Conservation (phyloP, 2,888 invertebrate genomes). For the Drosophila buzzatii region DNA sequence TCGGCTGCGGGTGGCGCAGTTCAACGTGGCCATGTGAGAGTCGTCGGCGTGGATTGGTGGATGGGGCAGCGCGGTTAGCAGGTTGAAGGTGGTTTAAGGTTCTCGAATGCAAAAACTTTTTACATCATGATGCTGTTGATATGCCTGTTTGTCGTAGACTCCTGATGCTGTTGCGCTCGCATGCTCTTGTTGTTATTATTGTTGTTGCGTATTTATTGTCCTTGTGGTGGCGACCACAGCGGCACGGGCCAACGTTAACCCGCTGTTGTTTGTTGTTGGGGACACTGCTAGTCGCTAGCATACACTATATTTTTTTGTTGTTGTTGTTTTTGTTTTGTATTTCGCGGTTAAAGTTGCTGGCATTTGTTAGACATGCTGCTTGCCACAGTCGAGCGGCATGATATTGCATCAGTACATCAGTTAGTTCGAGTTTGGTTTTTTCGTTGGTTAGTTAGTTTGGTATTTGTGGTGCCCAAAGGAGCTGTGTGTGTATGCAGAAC, state of each 20-base stretch:
- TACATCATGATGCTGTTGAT: slow-evolving; percentile 81
- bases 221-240: slow-evolving; percentile 60
- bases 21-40: background rate
- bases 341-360: slow-evolving; percentile 76
- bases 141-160: slow-evolving; percentile 61
- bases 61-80: slow-evolving; percentile 31
- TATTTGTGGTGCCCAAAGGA: slow-evolving; percentile 74
- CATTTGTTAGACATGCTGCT: slow-evolving; percentile 57
- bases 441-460: slow-evolving; percentile 55
- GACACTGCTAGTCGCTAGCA: slow-evolving; percentile 18
- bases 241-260: slow-evolving; percentile 52
- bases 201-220: slow-evolving; percentile 74
- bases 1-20: slow-evolving; percentile 16
- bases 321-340: slow-evolving; percentile 22
- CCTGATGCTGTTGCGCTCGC: slow-evolving; percentile 32
- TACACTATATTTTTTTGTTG: slow-evolving; percentile 7
- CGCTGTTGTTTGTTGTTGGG: slow-evolving; percentile 33
- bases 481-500: slow-evolving; percentile 47
- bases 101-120: slow-evolving; percentile 73
- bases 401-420: slow-evolving; percentile 63
- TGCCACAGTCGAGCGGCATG: slow-evolving; percentile 44
- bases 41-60: background rate
- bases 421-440: slow-evolving; percentile 45
- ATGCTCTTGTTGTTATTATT: slow-evolving; percentile 21
- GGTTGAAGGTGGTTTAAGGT: slow-evolving; percentile 55